Evolutionary conservation across 2,113 vertebrate genomes (phyloP).

Genomic region (Lathamus discolor): DNA sequence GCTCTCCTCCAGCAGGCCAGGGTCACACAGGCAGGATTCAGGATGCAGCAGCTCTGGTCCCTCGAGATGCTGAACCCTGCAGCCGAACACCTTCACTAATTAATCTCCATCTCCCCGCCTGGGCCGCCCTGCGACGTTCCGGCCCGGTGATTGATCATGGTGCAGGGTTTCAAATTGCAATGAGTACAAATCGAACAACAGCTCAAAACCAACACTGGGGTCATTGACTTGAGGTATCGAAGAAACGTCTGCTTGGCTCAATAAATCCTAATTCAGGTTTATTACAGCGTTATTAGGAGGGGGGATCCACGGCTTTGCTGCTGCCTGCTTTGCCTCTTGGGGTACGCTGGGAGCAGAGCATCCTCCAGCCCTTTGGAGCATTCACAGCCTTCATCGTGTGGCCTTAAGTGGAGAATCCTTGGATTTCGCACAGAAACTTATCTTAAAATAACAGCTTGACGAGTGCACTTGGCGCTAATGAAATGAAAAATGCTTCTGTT

Average conservation of each 20-base stretch:
- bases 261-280: neutral
- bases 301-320: neutral
- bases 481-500: neutral
- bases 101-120: neutral
- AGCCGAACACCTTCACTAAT: neutral
- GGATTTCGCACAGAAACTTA: neutral
- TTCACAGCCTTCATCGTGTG: fast-evolving
- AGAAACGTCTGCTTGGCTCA: neutral
- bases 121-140: neutral
- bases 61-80: neutral
- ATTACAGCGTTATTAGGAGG: neutral
- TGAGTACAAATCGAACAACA: slow-evolving; percentile 3
- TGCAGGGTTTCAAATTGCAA: neutral
- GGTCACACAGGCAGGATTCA: fast-evolving
- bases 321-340: no score
- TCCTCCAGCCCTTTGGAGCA: fast-evolving
- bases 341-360: fast-evolving
- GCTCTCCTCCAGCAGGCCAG: neutral
- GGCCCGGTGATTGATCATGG: neutral
- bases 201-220: slow-evolving; percentile 14
- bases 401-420: neutral
- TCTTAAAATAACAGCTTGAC: neutral
- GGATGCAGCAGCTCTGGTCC: neutral
- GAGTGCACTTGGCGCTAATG: neutral
- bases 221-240: neutral